phyloP scores from a whole-genome alignment of 2,888 invertebrate species.

The Amphipoea oculea region DNA sequence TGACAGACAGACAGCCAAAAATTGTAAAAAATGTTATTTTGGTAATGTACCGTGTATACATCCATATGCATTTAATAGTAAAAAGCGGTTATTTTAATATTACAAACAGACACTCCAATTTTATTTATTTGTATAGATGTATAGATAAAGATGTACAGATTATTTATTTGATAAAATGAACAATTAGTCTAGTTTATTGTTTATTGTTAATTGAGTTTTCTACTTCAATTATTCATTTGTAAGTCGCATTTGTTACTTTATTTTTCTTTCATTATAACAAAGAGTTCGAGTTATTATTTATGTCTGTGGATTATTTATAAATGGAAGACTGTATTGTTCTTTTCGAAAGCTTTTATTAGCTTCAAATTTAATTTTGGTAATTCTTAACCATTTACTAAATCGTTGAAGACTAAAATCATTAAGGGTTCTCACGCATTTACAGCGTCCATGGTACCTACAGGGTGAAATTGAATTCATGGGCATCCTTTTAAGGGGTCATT shows the following conservation, averaged over 20 bases:
- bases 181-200: slow-evolving; percentile 20
- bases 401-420: not conserved
- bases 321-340: slow-evolving; percentile 11
- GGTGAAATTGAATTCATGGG: no score
- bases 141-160: no score
- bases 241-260: slow-evolving; percentile 11
- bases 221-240: slow-evolving; percentile 15
- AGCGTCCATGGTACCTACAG: not conserved
- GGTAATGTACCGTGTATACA: no score
- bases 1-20: no score
- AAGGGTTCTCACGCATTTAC: not conserved
- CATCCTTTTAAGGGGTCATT: no score
- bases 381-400: not conserved
- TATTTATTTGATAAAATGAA: no score
- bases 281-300: slow-evolving; percentile 2
- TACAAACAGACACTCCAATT: no score
- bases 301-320: slow-evolving; percentile 3
- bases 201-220: slow-evolving; percentile 23
- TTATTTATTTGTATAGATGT: no score
- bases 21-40: no score
- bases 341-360: not conserved
- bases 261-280: slow-evolving; percentile 18
- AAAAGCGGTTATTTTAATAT: no score
- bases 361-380: not conserved
- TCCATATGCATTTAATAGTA: no score